A percentile compares a stretch with the other conserved stretches of the same genome.
Conservation (phyloP, 1,140 invertebrate genomes). For the Pogonognathellus flavescens region DNA sequence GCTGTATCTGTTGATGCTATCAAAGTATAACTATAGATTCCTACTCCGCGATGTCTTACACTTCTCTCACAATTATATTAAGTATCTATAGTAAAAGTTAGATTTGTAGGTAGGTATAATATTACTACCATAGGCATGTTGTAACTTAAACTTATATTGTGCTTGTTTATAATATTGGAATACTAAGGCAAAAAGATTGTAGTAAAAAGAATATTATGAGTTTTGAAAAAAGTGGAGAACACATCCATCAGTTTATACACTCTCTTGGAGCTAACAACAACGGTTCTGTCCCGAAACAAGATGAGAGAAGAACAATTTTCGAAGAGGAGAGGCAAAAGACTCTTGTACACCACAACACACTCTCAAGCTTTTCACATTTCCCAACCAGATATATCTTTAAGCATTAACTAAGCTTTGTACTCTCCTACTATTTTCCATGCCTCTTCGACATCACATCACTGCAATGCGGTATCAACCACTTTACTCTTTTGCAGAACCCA, state of each 20-base stretch:
- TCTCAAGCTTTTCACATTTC: neutral
- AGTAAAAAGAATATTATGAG: neutral
- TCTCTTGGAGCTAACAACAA: slow-evolving; percentile 21
- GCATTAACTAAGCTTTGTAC: neutral
- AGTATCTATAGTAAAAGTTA: neutral
- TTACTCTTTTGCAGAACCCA: slow-evolving; percentile 35
- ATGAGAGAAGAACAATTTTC: slow-evolving; percentile 6
- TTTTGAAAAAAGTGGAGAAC: neutral
- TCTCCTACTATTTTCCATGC: slow-evolving; percentile 31
- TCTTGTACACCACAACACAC: neutral
- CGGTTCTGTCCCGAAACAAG: neutral
- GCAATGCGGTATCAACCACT: slow-evolving; percentile 40
- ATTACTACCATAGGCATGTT: neutral
- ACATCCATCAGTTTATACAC: slow-evolving; percentile 8
- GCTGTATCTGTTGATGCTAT: neutral
- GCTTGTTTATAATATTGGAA: neutral
- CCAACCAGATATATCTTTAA: neutral
- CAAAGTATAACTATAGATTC: neutral
- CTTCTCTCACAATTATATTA: neutral
- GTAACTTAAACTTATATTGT: neutral
- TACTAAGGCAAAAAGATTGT: neutral
- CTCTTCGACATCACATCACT: slow-evolving; percentile 46
- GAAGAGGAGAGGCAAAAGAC: neutral
- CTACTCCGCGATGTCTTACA: neutral
- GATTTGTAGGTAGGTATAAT: neutral